phyloP scores from a whole-genome alignment of 2,797 vertebrate genomes.

The Melanotaenia maccullochi region DNA sequence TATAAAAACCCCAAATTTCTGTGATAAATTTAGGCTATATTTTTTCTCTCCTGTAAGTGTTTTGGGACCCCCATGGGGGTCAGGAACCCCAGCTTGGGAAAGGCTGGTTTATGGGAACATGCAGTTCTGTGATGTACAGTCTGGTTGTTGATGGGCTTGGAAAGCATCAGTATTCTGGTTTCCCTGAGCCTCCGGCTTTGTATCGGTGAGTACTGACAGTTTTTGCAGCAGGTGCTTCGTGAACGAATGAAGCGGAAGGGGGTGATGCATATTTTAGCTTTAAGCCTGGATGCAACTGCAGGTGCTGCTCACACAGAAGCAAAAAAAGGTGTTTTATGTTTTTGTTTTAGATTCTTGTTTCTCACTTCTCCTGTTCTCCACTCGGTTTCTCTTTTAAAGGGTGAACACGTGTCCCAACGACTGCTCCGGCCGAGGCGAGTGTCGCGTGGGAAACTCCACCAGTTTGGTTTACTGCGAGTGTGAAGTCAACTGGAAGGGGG shows the following conservation, averaged over 20 bases:
- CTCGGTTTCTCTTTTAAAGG: constrained; percentile 65
- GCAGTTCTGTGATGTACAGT: too few relatives aligned
- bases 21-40: too few relatives aligned
- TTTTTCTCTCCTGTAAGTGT: too few relatives aligned
- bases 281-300: background rate
- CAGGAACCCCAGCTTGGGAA: too few relatives aligned
- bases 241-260: background rate
- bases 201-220: constrained; percentile 5
- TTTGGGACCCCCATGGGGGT: too few relatives aligned
- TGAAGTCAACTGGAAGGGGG: constrained; percentile 89
- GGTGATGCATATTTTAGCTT: constrained; percentile 17
- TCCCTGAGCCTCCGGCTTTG: constrained; percentile 7
- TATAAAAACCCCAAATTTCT: too few relatives aligned
- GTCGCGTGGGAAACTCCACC: constrained; percentile 77
- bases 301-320: constrained; percentile 4
- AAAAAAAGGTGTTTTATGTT: constrained; percentile 20
- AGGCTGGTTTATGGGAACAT: too few relatives aligned
- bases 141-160: too few relatives aligned
- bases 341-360: constrained; percentile 15
- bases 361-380: background rate
- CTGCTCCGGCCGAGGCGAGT: constrained; percentile 91
- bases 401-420: constrained; percentile 93
- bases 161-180: background rate
- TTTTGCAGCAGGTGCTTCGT: constrained; percentile 11
- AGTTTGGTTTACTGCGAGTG: constrained; percentile 86